phyloP scores from a whole-genome alignment of 1,140 invertebrate genomes.

The Lerema accius region DNA sequence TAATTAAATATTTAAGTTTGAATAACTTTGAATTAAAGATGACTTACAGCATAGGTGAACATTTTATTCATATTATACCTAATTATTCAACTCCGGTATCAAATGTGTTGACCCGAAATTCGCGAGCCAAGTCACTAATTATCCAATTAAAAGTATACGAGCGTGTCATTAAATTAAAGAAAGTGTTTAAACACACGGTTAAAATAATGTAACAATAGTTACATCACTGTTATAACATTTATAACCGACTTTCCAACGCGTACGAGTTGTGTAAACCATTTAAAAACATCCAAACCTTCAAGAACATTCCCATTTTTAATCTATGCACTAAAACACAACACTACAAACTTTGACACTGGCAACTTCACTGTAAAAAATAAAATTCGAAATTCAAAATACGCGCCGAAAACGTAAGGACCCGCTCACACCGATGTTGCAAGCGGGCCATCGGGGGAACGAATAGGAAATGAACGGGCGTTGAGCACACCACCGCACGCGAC shows the following conservation, averaged over 20 bases:
- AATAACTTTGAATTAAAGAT: neutral
- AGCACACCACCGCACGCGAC: slow-evolving; percentile 57
- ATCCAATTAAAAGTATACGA: slow-evolving; percentile 26
- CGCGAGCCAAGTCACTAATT: slow-evolving; percentile 25
- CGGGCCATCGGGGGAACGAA: slow-evolving; percentile 75
- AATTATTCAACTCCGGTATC: slow-evolving; percentile 17
- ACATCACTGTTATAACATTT: slow-evolving; percentile 46
- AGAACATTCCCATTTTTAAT: slow-evolving; percentile 40
- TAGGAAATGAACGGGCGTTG: slow-evolving; percentile 72
- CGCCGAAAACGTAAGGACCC: slow-evolving; percentile 73
- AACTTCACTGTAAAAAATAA: slow-evolving; percentile 52
- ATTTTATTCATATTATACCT: slow-evolving; percentile 14
- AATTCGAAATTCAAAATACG: slow-evolving; percentile 60
- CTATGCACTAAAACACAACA: slow-evolving; percentile 49
- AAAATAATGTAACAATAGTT: slow-evolving; percentile 37
- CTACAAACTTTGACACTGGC: slow-evolving; percentile 52
- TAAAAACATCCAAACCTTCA: slow-evolving; percentile 38
- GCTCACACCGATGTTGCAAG: slow-evolving; percentile 78
- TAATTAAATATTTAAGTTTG: neutral
- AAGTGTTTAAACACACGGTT: slow-evolving; percentile 20
- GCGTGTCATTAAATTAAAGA: slow-evolving; percentile 29
- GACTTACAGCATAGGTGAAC: neutral
- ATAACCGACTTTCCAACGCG: slow-evolving; percentile 28
- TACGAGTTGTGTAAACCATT: slow-evolving; percentile 48
- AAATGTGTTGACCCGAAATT: slow-evolving; percentile 24